These are phyloP conservation scores for Alentia gelatinosa DNA, from an alignment of 2,888 invertebrate species.

Conservation along the genomic window DNA sequence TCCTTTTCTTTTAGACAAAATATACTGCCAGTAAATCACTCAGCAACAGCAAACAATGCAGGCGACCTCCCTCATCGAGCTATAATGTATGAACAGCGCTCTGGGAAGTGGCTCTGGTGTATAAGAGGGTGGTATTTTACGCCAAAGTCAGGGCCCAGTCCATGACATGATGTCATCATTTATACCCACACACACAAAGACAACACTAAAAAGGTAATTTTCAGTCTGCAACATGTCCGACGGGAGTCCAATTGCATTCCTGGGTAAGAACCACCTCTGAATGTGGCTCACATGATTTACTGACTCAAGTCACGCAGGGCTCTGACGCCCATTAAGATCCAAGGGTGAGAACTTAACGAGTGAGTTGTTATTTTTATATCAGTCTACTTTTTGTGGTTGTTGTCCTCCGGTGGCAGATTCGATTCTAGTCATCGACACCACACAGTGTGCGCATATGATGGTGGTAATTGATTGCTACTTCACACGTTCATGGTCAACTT, in stretches of 20 bases:
- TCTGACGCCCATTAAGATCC: neutral
- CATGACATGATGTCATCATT: neutral
- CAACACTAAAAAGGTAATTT: neutral
- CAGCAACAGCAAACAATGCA: neutral
- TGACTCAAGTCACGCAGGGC: neutral
- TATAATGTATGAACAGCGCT: neutral
- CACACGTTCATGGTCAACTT: too few relatives aligned
- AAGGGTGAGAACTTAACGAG: too few relatives aligned
- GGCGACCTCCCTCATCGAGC: neutral
- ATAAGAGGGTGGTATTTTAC: neutral
- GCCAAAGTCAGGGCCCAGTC: neutral
- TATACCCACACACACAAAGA: too few relatives aligned
- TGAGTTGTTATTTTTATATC: too few relatives aligned
- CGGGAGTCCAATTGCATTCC: neutral
- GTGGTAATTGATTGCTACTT: too few relatives aligned
- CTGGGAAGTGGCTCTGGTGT: neutral
- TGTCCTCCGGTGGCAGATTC: too few relatives aligned
- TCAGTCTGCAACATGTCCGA: neutral
- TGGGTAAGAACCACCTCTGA: neutral
- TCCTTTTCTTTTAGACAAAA: neutral
- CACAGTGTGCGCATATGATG: too few relatives aligned
- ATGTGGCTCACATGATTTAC: slow-evolving; percentile 1
- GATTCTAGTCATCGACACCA: too few relatives aligned
- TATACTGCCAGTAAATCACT: too few relatives aligned
- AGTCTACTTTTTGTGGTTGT: too few relatives aligned